Conservation (phyloP, 2,113 vertebrate genomes). For the Corythoichthys haematopterus region DNA sequence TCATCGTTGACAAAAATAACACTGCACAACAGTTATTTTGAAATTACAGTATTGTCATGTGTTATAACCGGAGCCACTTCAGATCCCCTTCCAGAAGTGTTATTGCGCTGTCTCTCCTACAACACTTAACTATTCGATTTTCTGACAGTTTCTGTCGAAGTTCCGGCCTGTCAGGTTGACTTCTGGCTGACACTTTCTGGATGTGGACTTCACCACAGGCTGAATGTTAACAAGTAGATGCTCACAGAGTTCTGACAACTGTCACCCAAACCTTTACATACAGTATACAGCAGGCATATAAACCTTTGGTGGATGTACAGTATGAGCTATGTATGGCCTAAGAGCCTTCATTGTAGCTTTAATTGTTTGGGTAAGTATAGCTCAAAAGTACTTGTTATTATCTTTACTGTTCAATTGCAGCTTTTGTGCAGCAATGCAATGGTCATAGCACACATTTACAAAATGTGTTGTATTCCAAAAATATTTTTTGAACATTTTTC, state of each 20-base stretch:
- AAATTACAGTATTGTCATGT: too few species aligned
- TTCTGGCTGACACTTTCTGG: neutral
- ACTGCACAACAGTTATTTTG: too few species aligned
- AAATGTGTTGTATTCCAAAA: too few species aligned
- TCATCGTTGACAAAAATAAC: too few species aligned
- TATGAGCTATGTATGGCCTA: neutral
- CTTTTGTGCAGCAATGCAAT: too few species aligned
- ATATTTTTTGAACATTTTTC: too few species aligned
- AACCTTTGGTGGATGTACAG: conserved; percentile 2
- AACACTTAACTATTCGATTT: neutral
- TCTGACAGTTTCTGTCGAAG: neutral
- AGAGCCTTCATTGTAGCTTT: too few species aligned
- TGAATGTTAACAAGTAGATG: conserved; percentile 4
- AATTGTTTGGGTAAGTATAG: too few species aligned
- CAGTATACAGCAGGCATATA: neutral
- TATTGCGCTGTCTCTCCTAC: neutral
- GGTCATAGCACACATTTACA: too few species aligned
- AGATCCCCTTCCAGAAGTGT: neutral
- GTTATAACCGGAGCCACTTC: too few species aligned
- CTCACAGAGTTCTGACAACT: conserved; percentile 5
- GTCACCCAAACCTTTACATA: conserved; percentile 5
- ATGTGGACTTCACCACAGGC: conserved; percentile 2
- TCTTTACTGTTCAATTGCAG: too few species aligned
- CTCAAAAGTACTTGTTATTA: too few species aligned
- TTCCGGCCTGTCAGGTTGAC: neutral